phyloP scores from a whole-genome alignment of 2,888 invertebrate species.

The Eristalinus sepulchralis region DNA sequence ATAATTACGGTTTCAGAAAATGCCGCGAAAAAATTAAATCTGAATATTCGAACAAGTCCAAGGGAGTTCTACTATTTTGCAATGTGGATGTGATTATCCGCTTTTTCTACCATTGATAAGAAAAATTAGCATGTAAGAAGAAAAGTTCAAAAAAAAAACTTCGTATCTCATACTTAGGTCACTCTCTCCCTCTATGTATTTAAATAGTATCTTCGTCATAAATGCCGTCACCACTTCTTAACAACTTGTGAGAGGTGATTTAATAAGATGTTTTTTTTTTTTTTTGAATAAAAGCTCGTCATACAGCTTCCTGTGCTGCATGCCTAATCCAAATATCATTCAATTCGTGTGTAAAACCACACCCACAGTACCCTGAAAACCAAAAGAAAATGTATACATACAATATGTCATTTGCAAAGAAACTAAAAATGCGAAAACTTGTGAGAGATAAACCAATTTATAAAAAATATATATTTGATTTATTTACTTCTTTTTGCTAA shows the following conservation, averaged over 20 bases:
- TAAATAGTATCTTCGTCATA: neutral
- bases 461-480: neutral
- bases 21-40: too few species aligned
- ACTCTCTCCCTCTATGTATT: neutral
- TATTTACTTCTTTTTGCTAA: neutral
- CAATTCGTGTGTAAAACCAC: slow-evolving; percentile 1
- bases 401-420: neutral
- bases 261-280: neutral
- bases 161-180: too few species aligned
- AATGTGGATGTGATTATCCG: neutral
- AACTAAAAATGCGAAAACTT: neutral
- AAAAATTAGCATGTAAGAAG: too few species aligned
- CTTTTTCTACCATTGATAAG: too few species aligned
- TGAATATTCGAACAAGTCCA: too few species aligned
- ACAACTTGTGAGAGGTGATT: neutral
- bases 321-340: neutral
- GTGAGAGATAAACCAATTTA: neutral
- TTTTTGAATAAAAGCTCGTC: slow-evolving; percentile 1
- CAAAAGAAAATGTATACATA: neutral
- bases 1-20: too few species aligned
- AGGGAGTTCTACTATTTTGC: neutral
- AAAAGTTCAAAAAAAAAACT: too few species aligned
- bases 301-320: neutral
- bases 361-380: neutral
- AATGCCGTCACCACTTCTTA: slow-evolving; percentile 4